phyloP scores from a whole-genome alignment of 2,888 invertebrate genomes.

The Zele albiditarsus region DNA sequence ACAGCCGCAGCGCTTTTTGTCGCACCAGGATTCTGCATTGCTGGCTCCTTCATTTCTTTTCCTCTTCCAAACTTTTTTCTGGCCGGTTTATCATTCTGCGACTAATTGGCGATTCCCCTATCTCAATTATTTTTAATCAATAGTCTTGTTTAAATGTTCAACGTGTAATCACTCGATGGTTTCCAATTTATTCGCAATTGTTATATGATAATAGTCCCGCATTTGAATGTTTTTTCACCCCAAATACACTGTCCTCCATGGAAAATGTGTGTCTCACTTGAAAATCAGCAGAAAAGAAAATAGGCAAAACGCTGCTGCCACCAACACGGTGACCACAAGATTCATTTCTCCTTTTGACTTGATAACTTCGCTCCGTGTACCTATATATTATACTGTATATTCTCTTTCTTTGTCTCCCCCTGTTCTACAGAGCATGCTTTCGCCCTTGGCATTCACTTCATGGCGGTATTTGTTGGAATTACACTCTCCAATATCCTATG shows the following conservation, averaged over 20 bases:
- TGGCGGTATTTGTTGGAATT: neutral
- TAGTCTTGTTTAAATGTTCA: neutral
- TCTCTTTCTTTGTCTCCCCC: constrained; percentile 6
- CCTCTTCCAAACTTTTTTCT: constrained; percentile 51
- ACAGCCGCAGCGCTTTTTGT: constrained; percentile 52
- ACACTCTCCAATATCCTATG: neutral
- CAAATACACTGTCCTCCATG: neutral
- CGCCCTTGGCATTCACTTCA: neutral
- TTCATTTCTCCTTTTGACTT: neutral
- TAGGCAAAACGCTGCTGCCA: neutral
- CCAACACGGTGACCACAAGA: neutral
- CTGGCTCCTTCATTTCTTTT: constrained; percentile 61
- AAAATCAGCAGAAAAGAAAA: neutral
- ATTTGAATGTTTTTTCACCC: neutral
- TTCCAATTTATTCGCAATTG: neutral
- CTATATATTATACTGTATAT: neutral
- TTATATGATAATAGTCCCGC: neutral
- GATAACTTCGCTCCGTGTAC: neutral
- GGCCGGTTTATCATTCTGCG: constrained; percentile 46
- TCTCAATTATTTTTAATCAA: neutral
- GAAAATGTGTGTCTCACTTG: constrained; percentile 6
- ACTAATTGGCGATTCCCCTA: neutral
- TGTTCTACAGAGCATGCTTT: constrained; percentile 4
- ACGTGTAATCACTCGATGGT: neutral
- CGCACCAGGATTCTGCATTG: constrained; percentile 57